Evolutionary conservation across 1,140 invertebrate genomes (phyloP), one percentile per base, ranked within the genome.

Genomic region (Drosophila nebulosa): DNA sequence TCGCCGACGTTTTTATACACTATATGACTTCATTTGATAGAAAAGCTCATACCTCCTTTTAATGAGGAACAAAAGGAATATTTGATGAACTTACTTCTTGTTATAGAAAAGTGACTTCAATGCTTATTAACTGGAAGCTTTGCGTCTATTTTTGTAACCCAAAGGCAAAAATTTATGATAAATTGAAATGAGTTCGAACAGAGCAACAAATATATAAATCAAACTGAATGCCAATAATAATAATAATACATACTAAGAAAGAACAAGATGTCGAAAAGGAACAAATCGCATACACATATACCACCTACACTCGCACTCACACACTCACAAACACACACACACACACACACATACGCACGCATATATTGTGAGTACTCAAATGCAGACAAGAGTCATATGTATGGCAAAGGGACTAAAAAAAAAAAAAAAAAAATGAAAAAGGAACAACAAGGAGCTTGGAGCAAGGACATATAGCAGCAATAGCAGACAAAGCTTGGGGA

Each of bases 401-500:
- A 32, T n/a, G 12, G 14, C 14, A 59, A 42, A 30, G 52, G 12
- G 9, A n/a, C 4, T 50, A 36, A 32, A 27, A 12, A 27, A 35
- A 53, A 26, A 12, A 16, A 39, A 7, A 5, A 51, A 22, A n/a
- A 46, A n/a, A 60, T 50, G 21, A 16, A 36, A 30, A 30, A 18
- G 26, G 36, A 70, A 56, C 12, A 53, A 46, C 26, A 71, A 62
- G 50, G 30, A 63, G 3, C 39, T 46, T 21, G 5, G 18, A 46
- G 7, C 16, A 46, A 30, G 39, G 55, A 39, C 30, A 58, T 32
- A 10, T 10, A 32, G 10, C 30, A 32, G 10, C 30, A 16, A 27
- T 6, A 46, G 16, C n/a, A 27, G 42, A 52, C 27, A 27, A 24
- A 16, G 32, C n/a, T 14, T 35, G 26, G 4, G 57, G 80, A 85